Evolutionary conservation across 2,888 invertebrate species (phyloP), one percentile per base, ranked within the genome.

Genomic region (Meganola albula): DNA sequence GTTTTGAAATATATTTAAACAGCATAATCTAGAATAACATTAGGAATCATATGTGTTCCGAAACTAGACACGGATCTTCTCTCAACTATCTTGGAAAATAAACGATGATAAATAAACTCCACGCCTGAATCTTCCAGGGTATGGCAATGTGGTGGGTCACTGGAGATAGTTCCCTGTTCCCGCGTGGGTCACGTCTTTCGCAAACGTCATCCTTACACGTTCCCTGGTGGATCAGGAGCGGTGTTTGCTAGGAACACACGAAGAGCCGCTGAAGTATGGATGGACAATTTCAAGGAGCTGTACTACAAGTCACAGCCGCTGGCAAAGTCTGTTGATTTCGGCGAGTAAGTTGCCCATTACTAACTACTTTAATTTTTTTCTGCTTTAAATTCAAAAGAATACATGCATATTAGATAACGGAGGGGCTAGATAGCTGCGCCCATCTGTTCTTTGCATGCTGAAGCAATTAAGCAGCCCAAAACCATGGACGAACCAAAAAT

Each of bases 211-310:
- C 99, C 99, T 0, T 99, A 99, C 83, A 95, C 97, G 20, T 99
- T 99, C 87, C 99, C 99, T 0, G 99, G 92, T 0, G 99, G 99
- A 4, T 97, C 97, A 40, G 99, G 98, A 2, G 97, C 96, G 47
- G 98, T 99, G 11, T 98, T 98, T 76, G 97, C 97, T 0, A 88
- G 94, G 65, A 99, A 99, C 79, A 99, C 98, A 1, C 88, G 98
- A 34, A 87, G 99, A 47, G 98, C 98, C 1, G 99, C 99, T 0
- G 99, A 99, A 80, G 99, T 99, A 7, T 99, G 99, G 99, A 98
- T 99, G 98, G 99, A 98, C 68, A 96, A 97, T 43, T 99, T 96
- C 83, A 99, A 99, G 75, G 92, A 96, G 60, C 95, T 94, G 66
- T 99, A 99, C 77, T 98, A 98, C 68, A 90, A 93, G 35, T 93